These are phyloP conservation scores for Astyanax mexicanus DNA, from an alignment of 2,797 vertebrate species.

Conservation along the genomic window DNA sequence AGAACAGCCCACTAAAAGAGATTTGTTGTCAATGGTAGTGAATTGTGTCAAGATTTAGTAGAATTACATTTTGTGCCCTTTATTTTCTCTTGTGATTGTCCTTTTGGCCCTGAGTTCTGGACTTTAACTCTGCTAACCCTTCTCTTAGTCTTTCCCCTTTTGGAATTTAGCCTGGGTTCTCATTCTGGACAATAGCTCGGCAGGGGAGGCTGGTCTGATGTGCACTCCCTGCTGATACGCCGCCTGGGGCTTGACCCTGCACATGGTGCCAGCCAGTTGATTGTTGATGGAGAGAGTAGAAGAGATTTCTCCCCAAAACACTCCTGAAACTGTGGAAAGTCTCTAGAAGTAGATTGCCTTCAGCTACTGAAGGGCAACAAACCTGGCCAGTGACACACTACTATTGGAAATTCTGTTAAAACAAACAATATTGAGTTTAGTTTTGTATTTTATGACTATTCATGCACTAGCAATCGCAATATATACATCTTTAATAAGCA, in stretches of 20 bases:
- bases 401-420: not conserved
- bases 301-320: constrained; percentile 3
- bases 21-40: not conserved
- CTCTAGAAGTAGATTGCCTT: constrained; percentile 21
- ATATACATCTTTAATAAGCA: no score
- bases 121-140: not conserved
- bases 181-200: constrained; percentile 11
- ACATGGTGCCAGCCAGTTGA: not conserved
- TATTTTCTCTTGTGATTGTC: not conserved
- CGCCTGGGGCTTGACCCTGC: constrained; percentile 7
- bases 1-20: not conserved
- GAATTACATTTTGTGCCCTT: not conserved
- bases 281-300: constrained; percentile 1
- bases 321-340: not conserved
- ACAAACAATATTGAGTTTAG: not conserved
- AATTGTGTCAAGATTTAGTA: not conserved
- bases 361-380: constrained; percentile 14
- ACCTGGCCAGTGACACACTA: not conserved
- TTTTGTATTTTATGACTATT: not conserved
- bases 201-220: not conserved
- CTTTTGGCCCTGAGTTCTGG: not conserved
- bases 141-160: not conserved
- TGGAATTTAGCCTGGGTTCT: not conserved
- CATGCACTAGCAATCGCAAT: no score
- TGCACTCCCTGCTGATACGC: constrained; percentile 13